Evolutionary conservation across 1,140 invertebrate genomes (phyloP).

Genomic region (Periplaneta americana): DNA sequence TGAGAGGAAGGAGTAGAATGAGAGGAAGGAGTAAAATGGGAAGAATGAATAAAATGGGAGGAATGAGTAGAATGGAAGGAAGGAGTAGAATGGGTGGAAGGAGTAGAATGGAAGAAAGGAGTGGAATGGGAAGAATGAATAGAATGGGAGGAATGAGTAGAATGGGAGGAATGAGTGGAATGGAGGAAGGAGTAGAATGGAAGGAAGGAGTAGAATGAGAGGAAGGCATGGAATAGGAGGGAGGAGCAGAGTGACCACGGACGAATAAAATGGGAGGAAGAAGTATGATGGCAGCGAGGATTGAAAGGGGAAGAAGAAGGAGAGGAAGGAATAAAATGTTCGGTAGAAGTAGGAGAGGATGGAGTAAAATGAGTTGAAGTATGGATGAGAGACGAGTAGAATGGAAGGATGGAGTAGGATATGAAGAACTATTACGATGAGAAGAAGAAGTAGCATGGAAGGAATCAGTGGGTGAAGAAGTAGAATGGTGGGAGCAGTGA

Average conservation of each 20-base stretch:
- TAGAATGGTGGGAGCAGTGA: neutral
- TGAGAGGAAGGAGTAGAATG: neutral
- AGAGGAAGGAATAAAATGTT: neutral
- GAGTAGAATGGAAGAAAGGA: neutral
- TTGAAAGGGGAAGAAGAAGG: neutral
- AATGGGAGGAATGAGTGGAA: neutral
- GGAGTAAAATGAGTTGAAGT: neutral
- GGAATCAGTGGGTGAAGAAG: neutral
- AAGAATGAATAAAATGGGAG: neutral
- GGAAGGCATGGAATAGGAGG: neutral
- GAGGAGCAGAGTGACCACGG: conserved; percentile 3
- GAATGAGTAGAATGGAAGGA: neutral
- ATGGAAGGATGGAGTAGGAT: conserved; percentile 21
- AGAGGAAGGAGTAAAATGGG: neutral
- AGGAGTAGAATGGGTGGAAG: neutral
- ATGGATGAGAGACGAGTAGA: neutral
- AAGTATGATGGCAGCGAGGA: neutral
- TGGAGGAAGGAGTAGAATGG: neutral
- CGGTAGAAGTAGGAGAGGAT: neutral
- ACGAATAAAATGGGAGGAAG: neutral
- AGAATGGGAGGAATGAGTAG: neutral
- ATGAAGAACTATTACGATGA: conserved; percentile 39
- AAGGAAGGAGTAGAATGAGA: neutral
- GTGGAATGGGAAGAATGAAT: neutral
- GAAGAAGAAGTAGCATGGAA: conserved; percentile 19